Evolutionary conservation across 92 coral and sea anemone species (phyloP).

Genomic region (Parazoanthus swiftii): DNA sequence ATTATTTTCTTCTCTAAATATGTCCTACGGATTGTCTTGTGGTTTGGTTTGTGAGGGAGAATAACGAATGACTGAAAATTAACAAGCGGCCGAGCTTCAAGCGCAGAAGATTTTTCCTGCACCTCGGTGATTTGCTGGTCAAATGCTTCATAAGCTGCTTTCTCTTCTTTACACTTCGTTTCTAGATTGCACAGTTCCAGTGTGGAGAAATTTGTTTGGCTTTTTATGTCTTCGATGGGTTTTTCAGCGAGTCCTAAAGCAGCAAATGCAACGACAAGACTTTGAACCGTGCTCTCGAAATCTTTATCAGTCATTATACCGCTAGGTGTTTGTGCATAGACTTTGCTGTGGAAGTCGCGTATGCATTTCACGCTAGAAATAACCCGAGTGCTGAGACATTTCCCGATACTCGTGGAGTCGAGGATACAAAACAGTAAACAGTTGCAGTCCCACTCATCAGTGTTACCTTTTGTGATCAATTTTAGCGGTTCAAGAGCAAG

Average conservation of each 20-base stretch:
- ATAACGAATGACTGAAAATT: slow-evolving; percentile 11
- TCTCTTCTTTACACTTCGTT: slow-evolving; percentile 13
- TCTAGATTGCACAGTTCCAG: slow-evolving; percentile 3
- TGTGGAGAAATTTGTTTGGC: slow-evolving; percentile 30
- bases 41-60: slow-evolving; percentile 48
- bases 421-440: slow-evolving; percentile 54
- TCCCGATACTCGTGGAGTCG: slow-evolving; percentile 52
- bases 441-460: slow-evolving; percentile 62
- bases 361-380: slow-evolving; percentile 19
- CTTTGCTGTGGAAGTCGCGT: slow-evolving; percentile 26
- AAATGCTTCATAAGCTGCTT: not conserved
- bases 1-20: slow-evolving; percentile 33
- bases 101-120: slow-evolving; percentile 27
- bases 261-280: slow-evolving; percentile 25
- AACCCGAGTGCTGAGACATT: slow-evolving; percentile 1
- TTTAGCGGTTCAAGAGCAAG: slow-evolving; percentile 31
- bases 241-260: slow-evolving; percentile 32
- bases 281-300: slow-evolving; percentile 19
- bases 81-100: not conserved
- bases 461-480: slow-evolving; percentile 45
- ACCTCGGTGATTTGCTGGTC: not conserved
- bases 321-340: slow-evolving; percentile 22
- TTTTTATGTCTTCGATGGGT: slow-evolving; percentile 24
- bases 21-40: slow-evolving; percentile 20
- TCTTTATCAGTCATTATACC: slow-evolving; percentile 24